Evolutionary conservation across 2,888 invertebrate species (phyloP), one percentile per base, ranked within the genome.

Genomic region (Drosophila birchii): DNA sequence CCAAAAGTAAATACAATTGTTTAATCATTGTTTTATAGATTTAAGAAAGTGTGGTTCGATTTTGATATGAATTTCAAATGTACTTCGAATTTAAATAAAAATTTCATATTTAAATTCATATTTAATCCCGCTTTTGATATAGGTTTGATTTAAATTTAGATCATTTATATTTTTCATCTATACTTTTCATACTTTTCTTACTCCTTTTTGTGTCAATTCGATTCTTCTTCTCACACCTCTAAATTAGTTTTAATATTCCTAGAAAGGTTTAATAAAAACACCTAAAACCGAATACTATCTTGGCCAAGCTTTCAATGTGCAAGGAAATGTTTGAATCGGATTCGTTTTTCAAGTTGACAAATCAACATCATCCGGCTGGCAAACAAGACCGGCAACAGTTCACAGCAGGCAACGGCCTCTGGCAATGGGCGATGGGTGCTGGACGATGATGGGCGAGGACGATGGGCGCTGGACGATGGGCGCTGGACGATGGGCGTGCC

Each of bases 341-440:
- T 89, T 79, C 88, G 88, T 81, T 82, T 88, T 86, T 78, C 80
- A 83, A 90, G 81, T 89, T 90, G 88, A 89, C 89, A 90, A 80
- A 89, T 89, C 86, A 90, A 83, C 86, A 88, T 86, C 84, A 85
- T 84, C 88, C 86, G 84, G 83, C 63, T 76, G 61, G 75, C 80
- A 88, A 82, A 82, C 88, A 87, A 32, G 53, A 56, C 53, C 56
- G 62, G 26, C 45, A 63, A 58, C 59, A 63, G 55, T 66, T 55
- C 71, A 61, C 29, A 51, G 51, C 43, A 45, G n/a, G 43, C 32
- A 55, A 29, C 39, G 41, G 57, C 23, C 8, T 47, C 54, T 54
- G 66, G 38, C 20, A n/a, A 53, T 38, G 53, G 53, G 36, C 36
- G 36, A 0, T 53, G 51, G 47, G n/a, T n/a, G n/a, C n/a, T n/a